These are phyloP conservation scores for Radopholus similis DNA, from an alignment of 1,140 invertebrate genomes.

Conservation along the genomic window DNA sequence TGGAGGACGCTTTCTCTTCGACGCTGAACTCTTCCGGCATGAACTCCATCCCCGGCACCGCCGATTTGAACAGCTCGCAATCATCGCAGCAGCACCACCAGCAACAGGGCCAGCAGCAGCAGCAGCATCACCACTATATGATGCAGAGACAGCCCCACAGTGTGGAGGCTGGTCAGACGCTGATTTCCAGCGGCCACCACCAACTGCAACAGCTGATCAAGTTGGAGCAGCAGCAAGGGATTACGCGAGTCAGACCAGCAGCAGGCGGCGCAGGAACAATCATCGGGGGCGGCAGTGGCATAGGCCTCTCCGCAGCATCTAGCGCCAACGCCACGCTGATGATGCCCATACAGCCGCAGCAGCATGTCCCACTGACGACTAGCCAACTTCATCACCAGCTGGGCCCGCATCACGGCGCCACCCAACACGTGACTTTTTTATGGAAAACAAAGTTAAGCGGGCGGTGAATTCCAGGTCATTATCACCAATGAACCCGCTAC, in stretches of 20 bases:
- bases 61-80: neutral
- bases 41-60: neutral
- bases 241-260: neutral
- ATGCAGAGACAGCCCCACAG: slow-evolving; percentile 2
- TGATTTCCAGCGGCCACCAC: neutral
- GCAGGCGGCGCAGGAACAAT: neutral
- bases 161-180: neutral
- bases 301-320: neutral
- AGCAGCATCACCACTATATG: slow-evolving; percentile 15
- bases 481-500: slow-evolving; percentile 22
- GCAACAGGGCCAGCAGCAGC: neutral
- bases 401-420: neutral
- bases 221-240: slow-evolving; percentile 5
- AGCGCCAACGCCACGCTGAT: neutral
- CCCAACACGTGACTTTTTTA: slow-evolving; percentile 28
- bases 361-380: neutral
- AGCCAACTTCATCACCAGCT: neutral
- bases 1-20: slow-evolving; percentile 13
- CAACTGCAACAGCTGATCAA: slow-evolving; percentile 16
- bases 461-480: too few species aligned
- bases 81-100: slow-evolving; percentile 15
- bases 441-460: too few species aligned
- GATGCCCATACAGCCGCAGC: neutral
- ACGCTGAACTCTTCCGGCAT: neutral
- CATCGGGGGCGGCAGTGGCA: neutral